Base-by-base conservation (phyloP, 2,888 invertebrate genomes). In the Dicyrtomina minuta region DNA sequence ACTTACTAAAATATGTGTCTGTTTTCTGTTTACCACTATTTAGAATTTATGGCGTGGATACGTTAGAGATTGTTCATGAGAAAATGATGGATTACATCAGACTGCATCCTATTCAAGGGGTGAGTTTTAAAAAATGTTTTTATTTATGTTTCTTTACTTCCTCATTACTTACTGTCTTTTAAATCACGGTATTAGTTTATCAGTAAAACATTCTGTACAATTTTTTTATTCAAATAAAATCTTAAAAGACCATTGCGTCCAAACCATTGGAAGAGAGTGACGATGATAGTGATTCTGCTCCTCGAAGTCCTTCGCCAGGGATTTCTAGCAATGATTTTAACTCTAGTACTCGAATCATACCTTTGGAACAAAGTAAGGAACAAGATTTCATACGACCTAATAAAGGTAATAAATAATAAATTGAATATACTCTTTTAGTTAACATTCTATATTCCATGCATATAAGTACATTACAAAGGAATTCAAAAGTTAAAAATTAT, bases 21-120 rank as follows among this genome's bases (percentile, higher is more conserved):
- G n/a, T n/a, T n/a, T n/a, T n/a, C n/a, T n/a, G n/a, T 33, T 3
- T 33, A 33, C 8, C 33, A 3, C 33, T 39, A 2, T 55, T n/a
- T 44, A 77, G 77, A 49, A 71, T 72, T 43, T 75, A 75, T 66
- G 74, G 75, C 5, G 70, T 70, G 8, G 72, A 72, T 12, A 71
- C 74, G 12, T 58, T 77, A 2, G 66, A 72, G 59, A 62, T 72
- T 8, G 74, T 70, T 17, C 73, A 73, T 55, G 74, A 74, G 53
- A 71, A 72, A 62, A 70, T 77, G 17, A 74, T 75, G 70, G 77
- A 77, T 65, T 72, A 76, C 74, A 72, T 77, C 10, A 64, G 77
- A 4, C 70, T 73, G 27, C 65, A 77, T 71, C 76, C 76, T 5
- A 51, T 73, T 5, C 68, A 68, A 44, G 74, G 72, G 59, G 77